phyloP scores from a whole-genome alignment of 2,888 invertebrate genomes.

The Germaria angustata region DNA sequence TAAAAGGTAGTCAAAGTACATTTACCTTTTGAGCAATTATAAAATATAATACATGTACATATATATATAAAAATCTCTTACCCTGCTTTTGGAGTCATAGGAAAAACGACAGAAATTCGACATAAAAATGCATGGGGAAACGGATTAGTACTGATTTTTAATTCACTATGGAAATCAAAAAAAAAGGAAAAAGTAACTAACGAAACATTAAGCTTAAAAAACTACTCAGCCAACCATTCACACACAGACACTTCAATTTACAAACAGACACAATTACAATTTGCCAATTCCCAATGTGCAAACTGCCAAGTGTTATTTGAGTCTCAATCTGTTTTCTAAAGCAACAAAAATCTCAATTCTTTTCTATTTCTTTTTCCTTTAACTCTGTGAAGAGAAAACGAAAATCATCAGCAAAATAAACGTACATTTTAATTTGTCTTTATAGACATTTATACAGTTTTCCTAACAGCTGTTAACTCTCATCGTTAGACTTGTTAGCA shows the following conservation, averaged over 20 bases:
- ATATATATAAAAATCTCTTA: not conserved
- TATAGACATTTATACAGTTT: slow-evolving; percentile 47
- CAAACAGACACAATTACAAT: slow-evolving; percentile 38
- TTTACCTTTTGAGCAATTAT: slow-evolving; percentile 46
- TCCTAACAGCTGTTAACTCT: slow-evolving; percentile 62
- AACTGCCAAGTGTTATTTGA: slow-evolving; percentile 63
- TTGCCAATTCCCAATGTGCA: slow-evolving; percentile 49
- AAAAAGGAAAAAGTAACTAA: slow-evolving; percentile 12
- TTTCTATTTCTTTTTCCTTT: slow-evolving; percentile 14
- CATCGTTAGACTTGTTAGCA: slow-evolving; percentile 55
- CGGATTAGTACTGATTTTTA: slow-evolving; percentile 61
- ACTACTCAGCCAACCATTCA: slow-evolving; percentile 24
- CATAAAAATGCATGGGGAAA: slow-evolving; percentile 28
- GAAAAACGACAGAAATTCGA: not conserved
- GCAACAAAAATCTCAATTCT: slow-evolving; percentile 49
- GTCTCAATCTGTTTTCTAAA: slow-evolving; percentile 15
- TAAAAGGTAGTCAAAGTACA: slow-evolving; percentile 50
- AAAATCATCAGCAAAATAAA: slow-evolving; percentile 10
- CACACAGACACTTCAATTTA: not conserved
- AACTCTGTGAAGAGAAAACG: not conserved
- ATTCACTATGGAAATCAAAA: slow-evolving; percentile 53
- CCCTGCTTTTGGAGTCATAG: not conserved
- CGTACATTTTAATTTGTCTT: slow-evolving; percentile 56
- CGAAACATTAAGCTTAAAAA: slow-evolving; percentile 42
- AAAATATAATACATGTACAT: not conserved